Conservation (phyloP, 2,113 vertebrate genomes). For the Nyctibius bracteatus region DNA sequence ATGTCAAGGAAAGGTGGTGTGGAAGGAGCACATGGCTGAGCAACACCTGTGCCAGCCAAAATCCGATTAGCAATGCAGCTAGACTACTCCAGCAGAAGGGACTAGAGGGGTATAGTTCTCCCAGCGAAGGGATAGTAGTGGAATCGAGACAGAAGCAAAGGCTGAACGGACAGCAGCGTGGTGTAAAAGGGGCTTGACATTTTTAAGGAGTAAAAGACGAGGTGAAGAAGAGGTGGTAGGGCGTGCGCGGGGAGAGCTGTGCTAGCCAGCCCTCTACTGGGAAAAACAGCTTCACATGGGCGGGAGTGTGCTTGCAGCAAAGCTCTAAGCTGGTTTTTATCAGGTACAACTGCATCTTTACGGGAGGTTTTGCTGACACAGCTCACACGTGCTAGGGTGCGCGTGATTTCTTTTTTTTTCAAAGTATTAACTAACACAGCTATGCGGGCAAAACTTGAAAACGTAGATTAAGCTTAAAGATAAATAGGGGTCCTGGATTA, state of each 20-base stretch:
- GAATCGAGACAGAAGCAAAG: neutral
- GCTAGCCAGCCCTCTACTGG: neutral
- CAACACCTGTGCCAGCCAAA: neutral
- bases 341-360: neutral
- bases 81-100: neutral
- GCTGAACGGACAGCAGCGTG: neutral
- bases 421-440: neutral
- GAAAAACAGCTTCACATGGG: neutral
- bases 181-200: neutral
- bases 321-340: neutral
- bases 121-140: fast-evolving
- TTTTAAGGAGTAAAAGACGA: neutral
- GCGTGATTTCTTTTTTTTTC: neutral
- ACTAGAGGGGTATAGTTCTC: neutral
- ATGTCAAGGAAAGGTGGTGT: neutral
- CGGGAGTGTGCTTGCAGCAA: neutral
- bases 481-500: neutral
- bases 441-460: neutral
- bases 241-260: neutral
- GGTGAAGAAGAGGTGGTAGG: neutral
- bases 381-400: neutral
- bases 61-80: neutral
- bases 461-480: neutral
- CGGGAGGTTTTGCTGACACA: neutral
- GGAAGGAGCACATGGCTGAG: neutral